Percentiles rank a stretch among this genome's conserved stretches.
These are phyloP conservation scores for Mythimna ferrago DNA, from an alignment of 2,888 invertebrate genomes.

Conservation along the genomic window DNA sequence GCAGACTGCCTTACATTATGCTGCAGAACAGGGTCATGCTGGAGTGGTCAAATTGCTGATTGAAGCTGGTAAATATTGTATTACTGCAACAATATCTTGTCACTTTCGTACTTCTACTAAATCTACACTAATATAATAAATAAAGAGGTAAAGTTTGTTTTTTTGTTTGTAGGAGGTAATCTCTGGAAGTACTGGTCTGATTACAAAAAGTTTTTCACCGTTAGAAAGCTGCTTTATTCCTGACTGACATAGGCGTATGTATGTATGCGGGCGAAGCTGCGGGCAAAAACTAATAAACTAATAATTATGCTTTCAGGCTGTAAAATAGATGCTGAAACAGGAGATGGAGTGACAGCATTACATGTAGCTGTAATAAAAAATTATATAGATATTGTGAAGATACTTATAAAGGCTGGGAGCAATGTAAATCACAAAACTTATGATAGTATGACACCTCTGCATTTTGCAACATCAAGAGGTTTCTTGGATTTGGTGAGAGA, in stretches of 20 bases:
- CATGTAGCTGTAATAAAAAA: slow-evolving; percentile 92
- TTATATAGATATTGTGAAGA: slow-evolving; percentile 89
- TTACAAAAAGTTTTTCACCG: too few relatives aligned
- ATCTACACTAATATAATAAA: too few relatives aligned
- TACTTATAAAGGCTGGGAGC: slow-evolving; percentile 90
- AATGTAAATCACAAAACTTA: slow-evolving; percentile 91
- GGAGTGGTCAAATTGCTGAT: slow-evolving; percentile 91
- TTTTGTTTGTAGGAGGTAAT: too few relatives aligned
- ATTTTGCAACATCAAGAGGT: slow-evolving; percentile 91
- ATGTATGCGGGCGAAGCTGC: too few relatives aligned
- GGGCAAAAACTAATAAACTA: not conserved
- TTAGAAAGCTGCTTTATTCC: too few relatives aligned
- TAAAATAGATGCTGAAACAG: slow-evolving; percentile 92
- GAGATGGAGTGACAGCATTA: slow-evolving; percentile 92
- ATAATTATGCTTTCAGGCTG: slow-evolving; percentile 84
- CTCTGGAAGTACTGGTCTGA: too few relatives aligned
- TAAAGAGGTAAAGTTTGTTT: too few relatives aligned
- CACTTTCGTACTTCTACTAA: not conserved
- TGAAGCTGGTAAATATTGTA: slow-evolving; percentile 87
- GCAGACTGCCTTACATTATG: slow-evolving; percentile 94
- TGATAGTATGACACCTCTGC: slow-evolving; percentile 91
- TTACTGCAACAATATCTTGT: not conserved
- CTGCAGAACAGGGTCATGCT: slow-evolving; percentile 92
- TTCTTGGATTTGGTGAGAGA: slow-evolving; percentile 86
- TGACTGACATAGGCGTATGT: too few relatives aligned